Percentiles rank a stretch among this genome's conserved stretches.
Conservation (phyloP, 1,140 invertebrate species). For the Drosophila pseudoananassae region DNA sequence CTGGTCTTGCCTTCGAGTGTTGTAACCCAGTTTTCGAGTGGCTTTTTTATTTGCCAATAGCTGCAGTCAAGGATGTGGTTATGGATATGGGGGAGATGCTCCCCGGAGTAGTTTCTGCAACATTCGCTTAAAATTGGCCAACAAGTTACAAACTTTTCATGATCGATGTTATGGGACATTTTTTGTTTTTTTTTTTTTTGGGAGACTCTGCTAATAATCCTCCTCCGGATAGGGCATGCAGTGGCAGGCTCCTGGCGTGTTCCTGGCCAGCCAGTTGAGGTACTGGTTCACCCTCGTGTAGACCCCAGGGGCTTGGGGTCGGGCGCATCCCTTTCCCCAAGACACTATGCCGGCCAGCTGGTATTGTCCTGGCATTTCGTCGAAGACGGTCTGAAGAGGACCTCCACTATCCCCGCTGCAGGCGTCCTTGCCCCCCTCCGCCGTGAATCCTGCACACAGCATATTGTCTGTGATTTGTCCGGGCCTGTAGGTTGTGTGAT, state of each 20-base stretch:
- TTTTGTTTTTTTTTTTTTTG: background rate
- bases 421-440: conserved; percentile 85
- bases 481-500: conserved; percentile 48
- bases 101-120: conserved; percentile 60
- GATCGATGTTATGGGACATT: conserved; percentile 22
- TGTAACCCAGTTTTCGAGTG: conserved; percentile 73
- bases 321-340: conserved; percentile 89
- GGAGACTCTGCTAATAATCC: conserved; percentile 26
- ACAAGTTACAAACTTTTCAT: conserved; percentile 51
- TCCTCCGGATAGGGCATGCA: conserved; percentile 44
- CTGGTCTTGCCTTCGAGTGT: conserved; percentile 39
- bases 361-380: conserved; percentile 49
- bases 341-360: conserved; percentile 86
- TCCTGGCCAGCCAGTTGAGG: conserved; percentile 87
- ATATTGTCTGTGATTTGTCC: conserved; percentile 72
- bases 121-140: conserved; percentile 48
- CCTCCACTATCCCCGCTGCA: conserved; percentile 89
- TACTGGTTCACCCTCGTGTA: conserved; percentile 90
- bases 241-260: conserved; percentile 87
- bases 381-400: conserved; percentile 85
- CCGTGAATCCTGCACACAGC: conserved; percentile 85
- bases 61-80: conserved; percentile 46
- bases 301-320: conserved; percentile 88
- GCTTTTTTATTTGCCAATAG: conserved; percentile 76
- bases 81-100: conserved; percentile 37